These are phyloP conservation scores for Phaonia tiefii DNA, from an alignment of 2,888 invertebrate species.

Conservation along the genomic window DNA sequence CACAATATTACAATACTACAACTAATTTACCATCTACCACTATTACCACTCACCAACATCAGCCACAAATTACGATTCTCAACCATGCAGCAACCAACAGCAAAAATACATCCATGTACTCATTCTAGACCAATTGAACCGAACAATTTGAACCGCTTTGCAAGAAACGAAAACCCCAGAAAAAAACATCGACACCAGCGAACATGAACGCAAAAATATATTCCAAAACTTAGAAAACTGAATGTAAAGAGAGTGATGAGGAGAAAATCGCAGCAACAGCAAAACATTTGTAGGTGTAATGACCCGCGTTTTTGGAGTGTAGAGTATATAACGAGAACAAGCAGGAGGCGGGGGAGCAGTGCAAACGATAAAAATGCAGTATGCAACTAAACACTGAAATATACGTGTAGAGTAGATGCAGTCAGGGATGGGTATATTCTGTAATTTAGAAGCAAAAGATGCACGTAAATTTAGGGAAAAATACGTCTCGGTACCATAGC, in stretches of 20 bases:
- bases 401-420: too few species aligned
- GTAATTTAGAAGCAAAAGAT: too few species aligned
- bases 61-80: not conserved
- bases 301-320: slow-evolving; percentile 20
- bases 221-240: slow-evolving; percentile 6
- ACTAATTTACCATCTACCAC: slow-evolving; percentile 33
- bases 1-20: slow-evolving; percentile 10
- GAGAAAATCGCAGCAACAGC: too few species aligned
- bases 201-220: slow-evolving; percentile 1
- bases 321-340: too few species aligned
- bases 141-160: not conserved
- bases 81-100: not conserved
- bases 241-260: not conserved
- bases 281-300: slow-evolving; percentile 25
- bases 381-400: not conserved
- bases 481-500: too few species aligned
- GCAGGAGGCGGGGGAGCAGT: slow-evolving; percentile 1
- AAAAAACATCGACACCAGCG: not conserved
- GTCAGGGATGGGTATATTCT: too few species aligned
- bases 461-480: too few species aligned
- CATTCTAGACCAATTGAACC: not conserved
- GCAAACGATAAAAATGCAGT: too few species aligned
- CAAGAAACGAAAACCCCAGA: not conserved
- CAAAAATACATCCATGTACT: not conserved
- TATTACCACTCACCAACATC: slow-evolving; percentile 35